phyloP scores from a whole-genome alignment of 2,113 vertebrate genomes.

The Pygoscelis antarcticus region DNA sequence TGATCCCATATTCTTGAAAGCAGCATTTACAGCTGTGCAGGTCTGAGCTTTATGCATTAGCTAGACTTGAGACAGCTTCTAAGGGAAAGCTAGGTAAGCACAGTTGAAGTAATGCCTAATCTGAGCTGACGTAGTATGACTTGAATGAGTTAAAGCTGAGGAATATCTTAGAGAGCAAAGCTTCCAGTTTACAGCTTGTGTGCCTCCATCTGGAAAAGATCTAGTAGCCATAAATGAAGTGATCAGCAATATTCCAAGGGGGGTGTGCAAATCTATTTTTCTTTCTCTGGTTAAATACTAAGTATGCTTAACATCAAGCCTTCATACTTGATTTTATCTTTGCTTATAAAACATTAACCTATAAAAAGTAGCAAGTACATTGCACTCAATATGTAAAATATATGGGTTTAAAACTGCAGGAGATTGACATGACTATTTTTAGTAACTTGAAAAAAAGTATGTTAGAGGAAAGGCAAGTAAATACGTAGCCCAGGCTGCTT shows the following conservation, averaged over 20 bases:
- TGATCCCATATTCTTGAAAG: neutral
- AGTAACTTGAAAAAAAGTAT: neutral
- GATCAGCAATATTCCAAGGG: neutral
- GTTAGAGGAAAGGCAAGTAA: neutral
- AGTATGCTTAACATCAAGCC: neutral
- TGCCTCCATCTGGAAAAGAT: neutral
- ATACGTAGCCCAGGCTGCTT: neutral
- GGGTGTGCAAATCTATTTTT: neutral
- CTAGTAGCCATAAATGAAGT: neutral
- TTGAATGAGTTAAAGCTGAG: neutral
- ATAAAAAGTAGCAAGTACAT: neutral
- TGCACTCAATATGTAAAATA: neutral
- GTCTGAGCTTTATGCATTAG: neutral
- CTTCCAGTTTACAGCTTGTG: neutral
- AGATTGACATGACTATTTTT: neutral
- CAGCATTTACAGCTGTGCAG: neutral
- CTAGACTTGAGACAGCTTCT: neutral
- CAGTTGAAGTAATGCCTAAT: neutral
- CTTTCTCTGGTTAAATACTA: neutral
- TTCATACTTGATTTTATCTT: neutral
- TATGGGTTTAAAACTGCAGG: neutral
- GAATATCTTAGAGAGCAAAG: neutral
- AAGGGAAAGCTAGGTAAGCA: neutral
- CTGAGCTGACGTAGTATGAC: neutral
- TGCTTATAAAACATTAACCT: neutral